Conservation (phyloP, 2,113 vertebrate genomes). For the Pterocles gutturalis region DNA sequence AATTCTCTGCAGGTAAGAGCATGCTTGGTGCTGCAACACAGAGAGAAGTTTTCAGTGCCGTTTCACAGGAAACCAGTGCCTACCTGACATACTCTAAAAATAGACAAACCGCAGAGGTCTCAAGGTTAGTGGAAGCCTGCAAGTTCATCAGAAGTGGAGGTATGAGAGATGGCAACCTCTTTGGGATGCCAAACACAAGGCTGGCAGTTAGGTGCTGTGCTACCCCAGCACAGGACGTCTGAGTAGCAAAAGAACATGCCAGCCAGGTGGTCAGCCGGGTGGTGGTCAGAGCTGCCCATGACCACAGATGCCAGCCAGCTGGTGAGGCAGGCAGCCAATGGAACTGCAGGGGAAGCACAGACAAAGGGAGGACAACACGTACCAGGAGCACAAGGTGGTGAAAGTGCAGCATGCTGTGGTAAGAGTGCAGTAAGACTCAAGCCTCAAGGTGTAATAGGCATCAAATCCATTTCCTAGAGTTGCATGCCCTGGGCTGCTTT, state of each 20-base stretch:
- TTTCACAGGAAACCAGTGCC: not conserved
- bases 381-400: not conserved
- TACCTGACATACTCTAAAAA: not conserved
- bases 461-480: not conserved
- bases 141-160: not conserved
- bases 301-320: not conserved
- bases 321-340: not conserved
- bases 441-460: not conserved
- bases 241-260: not conserved
- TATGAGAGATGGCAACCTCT: accelerated
- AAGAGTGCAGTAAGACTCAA: not conserved
- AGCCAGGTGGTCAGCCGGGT: accelerated
- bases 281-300: not conserved
- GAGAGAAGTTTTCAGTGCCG: not conserved
- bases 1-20: not conserved
- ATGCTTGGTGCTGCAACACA: not conserved
- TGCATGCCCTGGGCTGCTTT: not conserved
- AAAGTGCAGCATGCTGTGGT: not conserved
- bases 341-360: not conserved
- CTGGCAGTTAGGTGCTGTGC: not conserved
- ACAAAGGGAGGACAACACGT: not conserved
- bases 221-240: not conserved
- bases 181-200: not conserved
- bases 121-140: not conserved
- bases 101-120: not conserved